These are phyloP conservation scores for Xenus cinereus DNA, from an alignment of 2,113 vertebrate species.

Conservation along the genomic window DNA sequence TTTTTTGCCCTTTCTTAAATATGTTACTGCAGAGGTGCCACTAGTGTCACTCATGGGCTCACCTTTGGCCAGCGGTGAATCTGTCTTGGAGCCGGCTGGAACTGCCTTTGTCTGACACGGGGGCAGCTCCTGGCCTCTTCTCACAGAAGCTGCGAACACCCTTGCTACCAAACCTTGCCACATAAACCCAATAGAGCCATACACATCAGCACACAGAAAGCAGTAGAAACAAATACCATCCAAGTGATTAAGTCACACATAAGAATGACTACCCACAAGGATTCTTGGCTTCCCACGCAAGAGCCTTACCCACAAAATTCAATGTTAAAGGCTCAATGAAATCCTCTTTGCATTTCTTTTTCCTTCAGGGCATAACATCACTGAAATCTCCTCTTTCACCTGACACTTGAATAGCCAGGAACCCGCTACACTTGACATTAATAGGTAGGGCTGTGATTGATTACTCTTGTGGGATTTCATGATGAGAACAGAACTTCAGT, in stretches of 20 bases:
- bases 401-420: background rate
- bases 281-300: background rate
- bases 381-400: background rate
- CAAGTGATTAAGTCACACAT: background rate
- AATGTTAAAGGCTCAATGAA: background rate
- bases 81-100: background rate
- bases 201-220: background rate
- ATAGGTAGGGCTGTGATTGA: background rate
- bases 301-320: background rate
- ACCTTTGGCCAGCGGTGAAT: accelerated
- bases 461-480: background rate
- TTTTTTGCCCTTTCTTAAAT: background rate
- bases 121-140: background rate
- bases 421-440: background rate
- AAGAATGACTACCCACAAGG: background rate
- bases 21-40: background rate
- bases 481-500: background rate
- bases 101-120: accelerated
- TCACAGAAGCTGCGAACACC: accelerated
- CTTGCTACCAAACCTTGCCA: background rate
- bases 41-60: background rate
- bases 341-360: background rate
- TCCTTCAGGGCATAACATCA: background rate
- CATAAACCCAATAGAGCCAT: background rate
- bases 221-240: background rate